These are phyloP conservation scores for Craterocephalus amniculus DNA, from an alignment of 2,797 vertebrate species.

Conservation along the genomic window DNA sequence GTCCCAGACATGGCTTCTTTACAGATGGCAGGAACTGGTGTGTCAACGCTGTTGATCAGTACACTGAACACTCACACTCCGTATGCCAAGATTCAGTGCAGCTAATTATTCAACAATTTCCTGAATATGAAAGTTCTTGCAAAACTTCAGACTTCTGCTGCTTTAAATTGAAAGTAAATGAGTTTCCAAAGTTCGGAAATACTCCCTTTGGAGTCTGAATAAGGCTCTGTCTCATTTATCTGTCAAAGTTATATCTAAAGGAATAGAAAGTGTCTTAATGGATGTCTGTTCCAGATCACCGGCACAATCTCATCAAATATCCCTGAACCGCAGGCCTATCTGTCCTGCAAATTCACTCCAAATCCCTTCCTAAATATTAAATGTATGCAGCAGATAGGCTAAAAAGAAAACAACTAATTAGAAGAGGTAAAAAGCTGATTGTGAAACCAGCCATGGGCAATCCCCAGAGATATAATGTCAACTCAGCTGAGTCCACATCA, in stretches of 20 bases:
- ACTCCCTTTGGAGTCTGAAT: conserved; percentile 21
- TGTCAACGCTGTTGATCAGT: conserved; percentile 51
- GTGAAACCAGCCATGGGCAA: conserved; percentile 35
- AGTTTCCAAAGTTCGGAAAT: conserved; percentile 30
- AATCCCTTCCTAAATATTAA: conserved; percentile 65
- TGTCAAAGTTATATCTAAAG: conserved; percentile 38
- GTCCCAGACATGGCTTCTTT: conserved; percentile 47
- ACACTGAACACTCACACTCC: conserved; percentile 33
- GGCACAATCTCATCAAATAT: conserved; percentile 44
- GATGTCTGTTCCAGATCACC: conserved; percentile 17
- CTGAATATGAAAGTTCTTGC: conserved; percentile 12
- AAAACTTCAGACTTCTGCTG: conserved; percentile 28
- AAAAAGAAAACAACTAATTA: conserved; percentile 54
- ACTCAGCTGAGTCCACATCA: conserved; percentile 34
- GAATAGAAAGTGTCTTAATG: conserved; percentile 36
- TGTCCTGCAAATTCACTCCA: conserved; percentile 52
- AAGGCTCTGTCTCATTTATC: conserved; percentile 34
- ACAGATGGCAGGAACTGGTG: conserved; percentile 50
- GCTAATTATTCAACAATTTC: conserved; percentile 53
- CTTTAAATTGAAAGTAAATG: conserved; percentile 28
- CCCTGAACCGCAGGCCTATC: conserved; percentile 39
- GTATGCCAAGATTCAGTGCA: conserved; percentile 36
- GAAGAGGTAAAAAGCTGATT: conserved; percentile 42
- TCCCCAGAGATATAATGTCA: conserved; percentile 28
- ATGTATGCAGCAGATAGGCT: conserved; percentile 53